A percentile compares a stretch with the other conserved stretches of the same genome.
phyloP scores from a whole-genome alignment of 2,113 vertebrate genomes.

The Pluvialis apricaria region DNA sequence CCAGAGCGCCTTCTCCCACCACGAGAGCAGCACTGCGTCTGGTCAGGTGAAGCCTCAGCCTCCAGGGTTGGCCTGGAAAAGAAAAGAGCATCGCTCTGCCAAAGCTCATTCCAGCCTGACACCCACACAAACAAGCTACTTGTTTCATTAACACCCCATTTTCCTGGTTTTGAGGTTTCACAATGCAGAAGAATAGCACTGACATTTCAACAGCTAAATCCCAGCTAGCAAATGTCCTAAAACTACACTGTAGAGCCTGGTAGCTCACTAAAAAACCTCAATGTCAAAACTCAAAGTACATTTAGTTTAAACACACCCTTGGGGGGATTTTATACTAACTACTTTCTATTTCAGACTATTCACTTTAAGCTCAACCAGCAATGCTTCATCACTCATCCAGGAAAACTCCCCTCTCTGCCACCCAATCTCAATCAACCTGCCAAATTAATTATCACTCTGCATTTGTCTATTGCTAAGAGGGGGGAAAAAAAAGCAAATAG shows the following conservation, averaged over 20 bases:
- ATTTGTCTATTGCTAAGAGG: constrained; percentile 13
- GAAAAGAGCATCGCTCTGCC: background rate
- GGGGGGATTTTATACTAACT: constrained; percentile 51
- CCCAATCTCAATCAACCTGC: constrained; percentile 60
- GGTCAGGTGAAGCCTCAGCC: background rate
- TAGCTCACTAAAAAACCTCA: constrained; percentile 34
- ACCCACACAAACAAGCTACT: background rate
- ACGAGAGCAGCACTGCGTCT: background rate
- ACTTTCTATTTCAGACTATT: constrained; percentile 64
- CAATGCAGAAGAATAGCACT: background rate
- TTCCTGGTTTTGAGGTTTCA: background rate
- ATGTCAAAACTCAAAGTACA: constrained; percentile 57
- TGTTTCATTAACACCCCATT: background rate
- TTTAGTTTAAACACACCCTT: constrained; percentile 48
- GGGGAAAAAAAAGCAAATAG: background rate
- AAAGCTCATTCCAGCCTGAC: background rate
- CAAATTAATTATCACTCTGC: constrained; percentile 65
- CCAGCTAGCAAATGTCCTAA: background rate
- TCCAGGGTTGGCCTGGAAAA: background rate
- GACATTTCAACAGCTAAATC: background rate
- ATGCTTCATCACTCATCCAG: constrained; percentile 19
- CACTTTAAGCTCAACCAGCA: constrained; percentile 44
- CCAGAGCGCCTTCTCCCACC: background rate
- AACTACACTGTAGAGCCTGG: background rate
- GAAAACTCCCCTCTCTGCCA: constrained; percentile 26